Evolutionary conservation across 2,797 vertebrate genomes (phyloP), one percentile per base, ranked within the genome.

Genomic region (Leontopithecus rosalia): DNA sequence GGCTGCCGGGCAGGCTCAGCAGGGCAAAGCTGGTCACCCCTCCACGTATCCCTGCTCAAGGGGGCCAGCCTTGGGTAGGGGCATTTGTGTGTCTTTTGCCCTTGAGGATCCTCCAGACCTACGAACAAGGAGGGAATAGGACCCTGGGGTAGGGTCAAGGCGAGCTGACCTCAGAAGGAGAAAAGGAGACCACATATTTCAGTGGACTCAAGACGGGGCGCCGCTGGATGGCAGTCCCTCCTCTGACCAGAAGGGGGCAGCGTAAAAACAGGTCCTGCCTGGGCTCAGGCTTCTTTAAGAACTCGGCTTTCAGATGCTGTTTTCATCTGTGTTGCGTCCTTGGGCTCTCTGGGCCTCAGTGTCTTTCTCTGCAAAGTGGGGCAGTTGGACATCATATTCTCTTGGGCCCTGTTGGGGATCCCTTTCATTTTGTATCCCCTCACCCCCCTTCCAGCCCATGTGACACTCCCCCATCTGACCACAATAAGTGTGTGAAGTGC

Each of bases 161-260:
- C 4, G n/a, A 88, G 19, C n/a, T 57, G 79, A 20, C 58, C n/a
- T 33, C 17, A 46, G 75, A 91, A 43, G 55, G 39, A 55, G 80
- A 46, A 82, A 70, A 90, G 41, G 26, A 58, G 30, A 30, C 2
- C 30, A 14, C 5, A 8, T 67, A 19, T n/a, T 17, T 2, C 19
- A 4, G 2, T 0, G 8, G 26, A 33, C 33, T 20, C 17, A 5
- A 4, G 1, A 10, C 13, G 28, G 19, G 10, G 36, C 17, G 46
- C n/a, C 3, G 17, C 77, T 41, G 84, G 82, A 41, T 0, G 24
- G 89, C 87, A 79, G 43, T 89, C 24, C 80, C 48, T 41, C 2
- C 0, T 86, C 0, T 20, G 39, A 67, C 84, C 97, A 95, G 84
- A 30, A 95, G 97, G 52, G 81, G 36, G 73, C 28, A 97, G 97